Base-by-base conservation (phyloP, 2,888 invertebrate species). In the Synergus itoensis region DNA sequence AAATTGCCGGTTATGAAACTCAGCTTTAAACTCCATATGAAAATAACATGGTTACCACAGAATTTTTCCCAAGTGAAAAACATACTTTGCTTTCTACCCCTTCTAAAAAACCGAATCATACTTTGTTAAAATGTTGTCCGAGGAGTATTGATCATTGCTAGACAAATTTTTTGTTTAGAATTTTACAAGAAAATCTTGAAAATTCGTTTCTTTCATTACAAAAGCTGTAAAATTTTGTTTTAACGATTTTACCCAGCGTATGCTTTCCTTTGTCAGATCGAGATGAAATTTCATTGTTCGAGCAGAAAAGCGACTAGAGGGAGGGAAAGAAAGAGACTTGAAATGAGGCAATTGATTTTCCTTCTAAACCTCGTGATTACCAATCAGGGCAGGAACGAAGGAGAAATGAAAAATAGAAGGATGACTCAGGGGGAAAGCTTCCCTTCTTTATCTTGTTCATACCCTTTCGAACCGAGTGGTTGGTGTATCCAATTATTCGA, bases 1-100 rank as follows among this genome's bases (percentile, higher is more conserved):
- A 67, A 67, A 67, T 67, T 67, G 67, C 67, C 43, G 43, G 67
- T 67, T 67, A 67, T 67, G 67, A 67, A 67, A 67, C 67, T 67
- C 43, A 43, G 41, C 65, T 67, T 67, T 67, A 67, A 67, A 67
- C 43, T 67, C 14, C 45, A 45, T 67, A 21, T 45, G 67, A 45
- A 21, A 18, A 67, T 45, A 67, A 67, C 67, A 21, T 21, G 67
- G 21, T 67, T 67, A 45, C 18, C 14, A 8, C 8, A 3, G 18
- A 4, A 18, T 67, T 67, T 67, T 45, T 67, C n/a, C 28, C 5
- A 45, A 67, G 18, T 67, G 64, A 65, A 41, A 41, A 65, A 16
- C 7, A n/a, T 18, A 9, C n/a, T 11, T 16, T 41, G 2, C 41
- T 65, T 65, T 65, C 9, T 18, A 18, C 41, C 40, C 43, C 18